Conservation (phyloP, 2,113 vertebrate genomes). For the Lepus americanus region DNA sequence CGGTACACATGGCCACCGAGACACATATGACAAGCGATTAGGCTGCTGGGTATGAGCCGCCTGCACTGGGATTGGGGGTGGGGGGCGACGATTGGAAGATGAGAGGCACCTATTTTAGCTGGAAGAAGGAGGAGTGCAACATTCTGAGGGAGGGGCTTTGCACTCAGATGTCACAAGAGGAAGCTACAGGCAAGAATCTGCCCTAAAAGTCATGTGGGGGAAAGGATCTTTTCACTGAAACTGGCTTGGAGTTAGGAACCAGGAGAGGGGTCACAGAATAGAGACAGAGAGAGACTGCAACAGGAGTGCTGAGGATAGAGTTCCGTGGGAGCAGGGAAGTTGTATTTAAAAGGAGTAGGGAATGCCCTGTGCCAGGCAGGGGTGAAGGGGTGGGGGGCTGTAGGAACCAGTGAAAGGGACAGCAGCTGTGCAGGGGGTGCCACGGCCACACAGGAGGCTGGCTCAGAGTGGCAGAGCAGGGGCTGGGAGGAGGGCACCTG, state of each 20-base stretch:
- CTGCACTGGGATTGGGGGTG: neutral
- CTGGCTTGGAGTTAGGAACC: neutral
- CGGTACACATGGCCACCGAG: too few species aligned
- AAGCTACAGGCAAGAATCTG: neutral
- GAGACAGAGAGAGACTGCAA: neutral
- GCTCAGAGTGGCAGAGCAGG: neutral
- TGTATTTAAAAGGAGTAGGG: too few species aligned
- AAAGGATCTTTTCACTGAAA: neutral
- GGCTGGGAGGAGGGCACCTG: neutral
- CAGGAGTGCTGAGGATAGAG: neutral
- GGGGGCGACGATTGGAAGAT: neutral
- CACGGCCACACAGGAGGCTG: fast-evolving
- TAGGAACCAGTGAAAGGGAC: too few species aligned
- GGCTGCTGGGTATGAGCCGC: neutral
- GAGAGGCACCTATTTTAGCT: neutral
- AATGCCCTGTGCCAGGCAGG: too few species aligned
- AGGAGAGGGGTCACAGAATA: neutral
- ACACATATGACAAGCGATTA: neutral
- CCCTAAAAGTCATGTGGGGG: neutral
- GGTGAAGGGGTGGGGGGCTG: too few species aligned
- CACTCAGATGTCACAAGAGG: neutral
- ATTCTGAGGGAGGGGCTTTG: neutral
- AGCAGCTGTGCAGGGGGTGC: too few species aligned
- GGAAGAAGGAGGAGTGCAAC: neutral
- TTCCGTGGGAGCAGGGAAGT: too few species aligned